Evolutionary conservation across 2,797 vertebrate genomes (phyloP).

Genomic region (Macropodus opercularis): DNA sequence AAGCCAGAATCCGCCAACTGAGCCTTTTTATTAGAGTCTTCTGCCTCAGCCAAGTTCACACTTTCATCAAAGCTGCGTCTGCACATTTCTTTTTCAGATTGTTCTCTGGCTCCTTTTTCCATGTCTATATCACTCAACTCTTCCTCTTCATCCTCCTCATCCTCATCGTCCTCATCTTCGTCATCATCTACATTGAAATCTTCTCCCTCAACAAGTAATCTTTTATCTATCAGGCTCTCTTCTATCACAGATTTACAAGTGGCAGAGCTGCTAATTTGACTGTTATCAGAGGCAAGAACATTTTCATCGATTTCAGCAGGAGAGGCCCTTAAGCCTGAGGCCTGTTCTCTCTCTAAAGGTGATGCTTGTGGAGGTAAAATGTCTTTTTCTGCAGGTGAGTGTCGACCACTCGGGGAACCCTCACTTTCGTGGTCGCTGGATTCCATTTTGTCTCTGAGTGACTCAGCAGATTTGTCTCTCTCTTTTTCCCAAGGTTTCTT

Average conservation of each 20-base stretch:
- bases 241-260: slow-evolving; percentile 57
- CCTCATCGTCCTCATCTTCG: slow-evolving; percentile 72
- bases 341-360: slow-evolving; percentile 29
- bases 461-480: slow-evolving; percentile 63
- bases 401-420: slow-evolving; percentile 65
- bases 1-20: slow-evolving; percentile 31
- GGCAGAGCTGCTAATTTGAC: slow-evolving; percentile 67
- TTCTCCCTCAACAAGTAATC: slow-evolving; percentile 79
- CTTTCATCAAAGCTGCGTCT: slow-evolving; percentile 62
- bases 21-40: slow-evolving; percentile 62
- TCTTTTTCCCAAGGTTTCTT: slow-evolving; percentile 66
- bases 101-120: slow-evolving; percentile 94
- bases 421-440: slow-evolving; percentile 58
- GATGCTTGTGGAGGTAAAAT: slow-evolving; percentile 54
- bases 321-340: slow-evolving; percentile 45
- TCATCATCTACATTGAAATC: slow-evolving; percentile 76
- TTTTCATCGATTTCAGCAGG: slow-evolving; percentile 76
- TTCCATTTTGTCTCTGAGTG: slow-evolving; percentile 64
- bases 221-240: slow-evolving; percentile 73
- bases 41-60: slow-evolving; percentile 39
- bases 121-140: slow-evolving; percentile 89
- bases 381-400: slow-evolving; percentile 77
- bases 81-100: slow-evolving; percentile 90
- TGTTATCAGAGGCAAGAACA: slow-evolving; percentile 75
- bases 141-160: slow-evolving; percentile 66